phyloP scores from a whole-genome alignment of 2,113 vertebrate species.

The Lagopus muta region DNA sequence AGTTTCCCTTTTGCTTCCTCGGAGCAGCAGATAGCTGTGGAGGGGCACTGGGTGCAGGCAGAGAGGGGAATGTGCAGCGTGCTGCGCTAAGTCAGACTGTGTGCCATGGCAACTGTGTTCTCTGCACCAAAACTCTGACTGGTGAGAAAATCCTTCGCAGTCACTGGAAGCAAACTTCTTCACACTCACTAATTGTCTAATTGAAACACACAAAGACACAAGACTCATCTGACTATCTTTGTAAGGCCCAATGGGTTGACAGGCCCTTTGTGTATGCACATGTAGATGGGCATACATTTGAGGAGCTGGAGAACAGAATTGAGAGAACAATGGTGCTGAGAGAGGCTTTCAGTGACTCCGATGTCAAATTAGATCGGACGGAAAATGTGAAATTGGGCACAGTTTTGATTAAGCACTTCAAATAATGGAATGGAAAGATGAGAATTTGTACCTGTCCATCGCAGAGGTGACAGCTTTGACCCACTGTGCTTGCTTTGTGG shows the following conservation, averaged over 20 bases:
- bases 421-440: background rate
- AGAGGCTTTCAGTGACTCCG: background rate
- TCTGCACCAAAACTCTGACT: background rate
- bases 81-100: background rate
- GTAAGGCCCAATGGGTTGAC: slow-evolving; percentile 3
- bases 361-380: background rate
- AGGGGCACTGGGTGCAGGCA: background rate
- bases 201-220: slow-evolving; percentile 9
- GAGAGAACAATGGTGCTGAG: background rate
- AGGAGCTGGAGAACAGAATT: background rate
- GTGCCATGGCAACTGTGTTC: slow-evolving; percentile 50
- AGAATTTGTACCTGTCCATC: background rate
- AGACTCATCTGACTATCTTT: slow-evolving; percentile 24
- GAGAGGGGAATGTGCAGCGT: background rate
- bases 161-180: slow-evolving; percentile 37
- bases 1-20: fast-evolving
- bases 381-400: background rate
- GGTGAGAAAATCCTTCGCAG: slow-evolving; percentile 1
- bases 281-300: background rate
- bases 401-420: background rate
- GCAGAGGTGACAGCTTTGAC: background rate
- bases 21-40: background rate
- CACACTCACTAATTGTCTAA: background rate
- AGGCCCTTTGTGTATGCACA: background rate
- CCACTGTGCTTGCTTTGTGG: background rate